A percentile compares a stretch with the other conserved stretches of the same genome.
Conservation (phyloP, 2,113 vertebrate species). For the Nesogale talazaci region DNA sequence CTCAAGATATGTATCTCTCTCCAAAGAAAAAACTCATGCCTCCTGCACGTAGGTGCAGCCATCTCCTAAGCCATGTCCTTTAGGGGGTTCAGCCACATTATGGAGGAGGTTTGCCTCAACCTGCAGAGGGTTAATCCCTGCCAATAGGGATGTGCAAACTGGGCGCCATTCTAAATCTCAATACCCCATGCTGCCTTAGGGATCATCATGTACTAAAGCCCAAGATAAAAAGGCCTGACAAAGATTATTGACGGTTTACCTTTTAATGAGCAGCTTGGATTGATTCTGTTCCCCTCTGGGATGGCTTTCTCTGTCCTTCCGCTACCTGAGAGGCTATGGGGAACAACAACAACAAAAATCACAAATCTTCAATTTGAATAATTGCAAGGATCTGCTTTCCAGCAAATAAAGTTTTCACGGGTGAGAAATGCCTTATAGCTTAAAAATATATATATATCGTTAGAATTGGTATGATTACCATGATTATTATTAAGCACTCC, state of each 20-base stretch:
- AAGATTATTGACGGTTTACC: constrained; percentile 91
- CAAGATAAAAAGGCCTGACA: constrained; percentile 90
- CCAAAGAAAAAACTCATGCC: background rate
- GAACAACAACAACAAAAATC: constrained; percentile 82
- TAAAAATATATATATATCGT: constrained; percentile 63
- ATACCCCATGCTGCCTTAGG: constrained; percentile 85
- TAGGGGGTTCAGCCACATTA: background rate
- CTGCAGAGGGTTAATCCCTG: constrained; percentile 86
- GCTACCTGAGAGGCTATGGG: constrained; percentile 82
- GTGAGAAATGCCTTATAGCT: constrained; percentile 60
- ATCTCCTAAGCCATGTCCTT: background rate
- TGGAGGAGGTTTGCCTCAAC: background rate
- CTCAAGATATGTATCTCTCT: background rate
- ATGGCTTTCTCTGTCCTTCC: constrained; percentile 84
- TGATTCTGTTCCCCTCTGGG: constrained; percentile 88
- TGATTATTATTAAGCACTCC: constrained; percentile 69
- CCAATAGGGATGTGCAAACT: constrained; percentile 82
- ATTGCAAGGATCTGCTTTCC: constrained; percentile 72
- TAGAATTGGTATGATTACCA: constrained; percentile 69
- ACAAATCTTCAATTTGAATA: constrained; percentile 81
- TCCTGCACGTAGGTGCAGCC: background rate
- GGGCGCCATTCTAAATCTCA: constrained; percentile 85
- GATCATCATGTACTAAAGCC: constrained; percentile 88
- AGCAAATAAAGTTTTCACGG: constrained; percentile 58
- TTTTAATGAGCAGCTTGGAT: constrained; percentile 91